Conservation (phyloP, 2,888 invertebrate genomes). For the Lasius fuliginosus region DNA sequence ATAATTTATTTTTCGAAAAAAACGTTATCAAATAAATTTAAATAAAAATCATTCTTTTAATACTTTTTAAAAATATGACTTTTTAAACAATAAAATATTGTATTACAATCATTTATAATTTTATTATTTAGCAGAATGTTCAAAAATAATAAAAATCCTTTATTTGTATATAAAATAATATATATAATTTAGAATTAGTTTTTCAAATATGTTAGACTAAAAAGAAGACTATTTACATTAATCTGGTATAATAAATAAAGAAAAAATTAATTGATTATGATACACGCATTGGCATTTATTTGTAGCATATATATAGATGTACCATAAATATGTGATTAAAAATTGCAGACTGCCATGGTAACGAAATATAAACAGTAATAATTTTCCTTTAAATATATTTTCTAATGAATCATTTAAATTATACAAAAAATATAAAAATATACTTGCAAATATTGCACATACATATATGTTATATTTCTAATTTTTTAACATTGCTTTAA, state of each 20-base stretch:
- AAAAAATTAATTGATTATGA: conserved; percentile 2
- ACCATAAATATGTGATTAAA: background rate
- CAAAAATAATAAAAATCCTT: background rate
- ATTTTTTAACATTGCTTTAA: background rate
- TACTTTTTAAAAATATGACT: too few relatives aligned
- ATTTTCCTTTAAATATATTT: background rate
- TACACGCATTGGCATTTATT: background rate
- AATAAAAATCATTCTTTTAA: conserved; percentile 2
- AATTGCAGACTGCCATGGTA: background rate
- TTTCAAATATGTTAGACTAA: background rate
- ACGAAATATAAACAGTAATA: background rate
- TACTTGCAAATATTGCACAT: background rate
- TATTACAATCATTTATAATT: too few relatives aligned
- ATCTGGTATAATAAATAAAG: background rate
- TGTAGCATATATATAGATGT: background rate
- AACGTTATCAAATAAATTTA: background rate
- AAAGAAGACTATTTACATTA: background rate
- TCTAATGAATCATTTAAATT: background rate
- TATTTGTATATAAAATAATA: background rate
- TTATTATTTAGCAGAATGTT: too few relatives aligned
- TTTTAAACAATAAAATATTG: too few relatives aligned
- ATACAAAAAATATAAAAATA: background rate
- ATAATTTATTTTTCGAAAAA: background rate
- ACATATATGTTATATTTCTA: background rate
- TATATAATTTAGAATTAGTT: background rate